phyloP scores from a whole-genome alignment of 2,113 vertebrate genomes.

The Alces alces region DNA sequence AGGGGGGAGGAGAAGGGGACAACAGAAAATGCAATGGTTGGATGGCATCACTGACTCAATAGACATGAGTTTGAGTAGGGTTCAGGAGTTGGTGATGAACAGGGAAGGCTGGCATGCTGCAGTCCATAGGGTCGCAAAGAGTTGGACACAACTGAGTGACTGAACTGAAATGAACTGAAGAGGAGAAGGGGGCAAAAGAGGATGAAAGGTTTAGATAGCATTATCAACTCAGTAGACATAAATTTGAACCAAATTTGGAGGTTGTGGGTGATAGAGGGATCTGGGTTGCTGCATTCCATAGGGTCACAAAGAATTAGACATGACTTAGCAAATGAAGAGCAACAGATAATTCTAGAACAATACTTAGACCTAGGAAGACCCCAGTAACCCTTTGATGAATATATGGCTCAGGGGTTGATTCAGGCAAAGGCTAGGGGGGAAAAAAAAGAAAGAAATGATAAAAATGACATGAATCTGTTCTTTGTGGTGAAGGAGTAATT shows the following conservation, averaged over 20 bases:
- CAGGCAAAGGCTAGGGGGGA: background rate
- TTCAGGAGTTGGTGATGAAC: background rate
- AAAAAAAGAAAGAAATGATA: background rate
- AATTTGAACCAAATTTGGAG: background rate
- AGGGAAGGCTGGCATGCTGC: background rate
- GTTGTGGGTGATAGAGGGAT: background rate
- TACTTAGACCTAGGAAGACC: background rate
- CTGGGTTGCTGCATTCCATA: background rate
- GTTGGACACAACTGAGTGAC: background rate
- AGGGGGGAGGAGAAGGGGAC: background rate
- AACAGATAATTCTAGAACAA: background rate
- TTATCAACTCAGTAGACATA: background rate
- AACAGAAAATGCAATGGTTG: background rate
- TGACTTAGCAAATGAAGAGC: background rate
- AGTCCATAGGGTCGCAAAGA: background rate
- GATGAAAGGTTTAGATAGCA: background rate
- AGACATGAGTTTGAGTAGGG: background rate
- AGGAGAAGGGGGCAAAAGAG: background rate
- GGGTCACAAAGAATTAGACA: background rate
- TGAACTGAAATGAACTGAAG: background rate
- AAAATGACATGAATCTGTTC: background rate
- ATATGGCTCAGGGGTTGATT: background rate
- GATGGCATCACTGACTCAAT: background rate
- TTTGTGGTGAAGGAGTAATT: background rate
- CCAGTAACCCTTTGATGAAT: background rate